Evolutionary conservation across 2,113 vertebrate species (phyloP).

Genomic region (Chinchilla lanigera): DNA sequence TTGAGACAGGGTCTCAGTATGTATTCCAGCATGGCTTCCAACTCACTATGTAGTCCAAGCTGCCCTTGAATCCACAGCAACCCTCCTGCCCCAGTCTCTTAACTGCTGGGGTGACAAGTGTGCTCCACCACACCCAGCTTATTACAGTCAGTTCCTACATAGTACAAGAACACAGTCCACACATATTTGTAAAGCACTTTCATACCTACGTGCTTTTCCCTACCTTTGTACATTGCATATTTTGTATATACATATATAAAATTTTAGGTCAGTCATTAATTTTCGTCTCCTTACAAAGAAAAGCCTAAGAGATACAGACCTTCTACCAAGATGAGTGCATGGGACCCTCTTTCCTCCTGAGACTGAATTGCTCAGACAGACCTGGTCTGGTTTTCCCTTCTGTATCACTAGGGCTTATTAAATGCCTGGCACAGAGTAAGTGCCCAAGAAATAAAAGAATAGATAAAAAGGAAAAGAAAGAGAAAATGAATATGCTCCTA

Average conservation of each 20-base stretch:
- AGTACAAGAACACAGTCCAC: background rate
- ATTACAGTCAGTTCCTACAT: background rate
- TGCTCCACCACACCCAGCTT: background rate
- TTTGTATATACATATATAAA: background rate
- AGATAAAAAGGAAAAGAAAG: background rate
- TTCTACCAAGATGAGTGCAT: background rate
- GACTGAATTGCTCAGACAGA: background rate
- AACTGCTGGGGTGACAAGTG: background rate
- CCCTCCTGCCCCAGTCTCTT: background rate
- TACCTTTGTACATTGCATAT: background rate
- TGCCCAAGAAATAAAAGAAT: slow-evolving; percentile 2
- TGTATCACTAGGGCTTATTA: background rate
- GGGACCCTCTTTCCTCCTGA: background rate
- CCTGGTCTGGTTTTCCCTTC: background rate
- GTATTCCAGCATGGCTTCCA: background rate
- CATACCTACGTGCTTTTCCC: background rate
- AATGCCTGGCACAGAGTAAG: background rate
- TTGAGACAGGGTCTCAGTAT: background rate
- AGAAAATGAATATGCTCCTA: background rate
- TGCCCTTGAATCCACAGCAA: background rate
- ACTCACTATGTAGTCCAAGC: background rate
- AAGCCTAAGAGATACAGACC: background rate
- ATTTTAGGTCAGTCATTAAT: background rate
- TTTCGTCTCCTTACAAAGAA: background rate
- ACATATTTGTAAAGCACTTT: background rate